A percentile compares a stretch with the other conserved stretches of the same genome.
Evolutionary conservation across 2,888 invertebrate species (phyloP).

Genomic region (Coleophora deauratella): DNA sequence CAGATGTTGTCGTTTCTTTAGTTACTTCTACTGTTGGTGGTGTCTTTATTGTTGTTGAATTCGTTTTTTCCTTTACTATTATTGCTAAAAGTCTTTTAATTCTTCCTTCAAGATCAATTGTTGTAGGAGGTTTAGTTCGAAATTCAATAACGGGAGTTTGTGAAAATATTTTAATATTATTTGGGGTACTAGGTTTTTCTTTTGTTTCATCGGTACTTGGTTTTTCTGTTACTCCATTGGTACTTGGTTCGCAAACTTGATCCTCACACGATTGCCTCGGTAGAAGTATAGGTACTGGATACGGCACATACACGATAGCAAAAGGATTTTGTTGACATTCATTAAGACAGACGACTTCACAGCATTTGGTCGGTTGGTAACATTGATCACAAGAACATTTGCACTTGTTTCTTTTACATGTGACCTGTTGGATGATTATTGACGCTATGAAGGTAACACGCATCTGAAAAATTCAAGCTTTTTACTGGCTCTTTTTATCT

Average conservation of each 20-base stretch:
- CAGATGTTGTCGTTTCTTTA: neutral
- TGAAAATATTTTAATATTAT: too few relatives aligned
- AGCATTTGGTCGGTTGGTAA: conserved; percentile 14
- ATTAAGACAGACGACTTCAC: conserved; percentile 10
- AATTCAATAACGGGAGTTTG: neutral
- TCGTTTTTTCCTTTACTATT: too few relatives aligned
- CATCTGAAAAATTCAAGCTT: too few relatives aligned
- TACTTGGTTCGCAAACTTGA: too few relatives aligned
- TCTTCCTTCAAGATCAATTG: too few relatives aligned
- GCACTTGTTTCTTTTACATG: conserved; percentile 6
- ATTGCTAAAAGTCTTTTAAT: too few relatives aligned
- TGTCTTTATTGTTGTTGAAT: neutral
- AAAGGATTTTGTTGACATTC: conserved; percentile 10
- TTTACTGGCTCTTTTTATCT: too few relatives aligned
- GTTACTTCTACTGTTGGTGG: conserved; percentile 1
- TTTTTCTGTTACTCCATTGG: neutral
- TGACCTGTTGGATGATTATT: neutral
- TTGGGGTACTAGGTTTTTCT: neutral
- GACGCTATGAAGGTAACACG: too few relatives aligned
- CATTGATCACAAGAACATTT: conserved; percentile 18
- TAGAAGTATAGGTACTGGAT: conserved; percentile 14
- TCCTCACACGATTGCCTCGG: too few relatives aligned
- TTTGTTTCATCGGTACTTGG: neutral
- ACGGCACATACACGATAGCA: conserved; percentile 14
- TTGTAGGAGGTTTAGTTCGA: neutral